Evolutionary conservation across 2,888 invertebrate species (phyloP).

Genomic region (Eueremaeus valkanovi): DNA sequence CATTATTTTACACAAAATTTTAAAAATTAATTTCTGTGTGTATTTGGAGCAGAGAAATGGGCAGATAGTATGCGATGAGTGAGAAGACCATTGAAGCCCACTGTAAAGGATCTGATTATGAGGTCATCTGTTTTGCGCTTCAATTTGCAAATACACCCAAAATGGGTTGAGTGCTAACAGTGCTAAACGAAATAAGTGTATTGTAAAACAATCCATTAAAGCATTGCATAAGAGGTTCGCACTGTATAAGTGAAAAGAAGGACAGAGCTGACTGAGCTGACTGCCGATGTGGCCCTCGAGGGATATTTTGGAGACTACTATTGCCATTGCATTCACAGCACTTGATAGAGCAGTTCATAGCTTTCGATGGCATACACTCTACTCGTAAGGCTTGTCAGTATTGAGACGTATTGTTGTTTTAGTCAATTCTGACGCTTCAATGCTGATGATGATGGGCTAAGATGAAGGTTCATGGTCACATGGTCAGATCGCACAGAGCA

Average conservation of each 20-base stretch:
- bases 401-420: slow-evolving; percentile 31
- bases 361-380: background rate
- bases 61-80: slow-evolving; percentile 8
- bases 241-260: slow-evolving; percentile 33
- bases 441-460: slow-evolving; percentile 23
- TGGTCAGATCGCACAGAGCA: background rate
- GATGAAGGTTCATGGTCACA: background rate
- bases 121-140: slow-evolving; percentile 17
- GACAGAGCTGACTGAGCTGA: slow-evolving; percentile 6
- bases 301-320: background rate
- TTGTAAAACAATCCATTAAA: slow-evolving; percentile 31
- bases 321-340: background rate
- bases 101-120: slow-evolving; percentile 19
- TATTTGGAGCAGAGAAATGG: slow-evolving; percentile 34
- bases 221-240: slow-evolving; percentile 11
- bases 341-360: slow-evolving; percentile 12
- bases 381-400: background rate
- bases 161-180: slow-evolving; percentile 29
- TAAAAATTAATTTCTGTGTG: background rate
- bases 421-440: slow-evolving; percentile 26
- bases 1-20: background rate
- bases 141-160: slow-evolving; percentile 22
- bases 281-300: slow-evolving; percentile 30
- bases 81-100: slow-evolving; percentile 18
- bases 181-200: slow-evolving; percentile 19